phyloP scores from a whole-genome alignment of 2,888 invertebrate species.

The Oxystoma pomonae region DNA sequence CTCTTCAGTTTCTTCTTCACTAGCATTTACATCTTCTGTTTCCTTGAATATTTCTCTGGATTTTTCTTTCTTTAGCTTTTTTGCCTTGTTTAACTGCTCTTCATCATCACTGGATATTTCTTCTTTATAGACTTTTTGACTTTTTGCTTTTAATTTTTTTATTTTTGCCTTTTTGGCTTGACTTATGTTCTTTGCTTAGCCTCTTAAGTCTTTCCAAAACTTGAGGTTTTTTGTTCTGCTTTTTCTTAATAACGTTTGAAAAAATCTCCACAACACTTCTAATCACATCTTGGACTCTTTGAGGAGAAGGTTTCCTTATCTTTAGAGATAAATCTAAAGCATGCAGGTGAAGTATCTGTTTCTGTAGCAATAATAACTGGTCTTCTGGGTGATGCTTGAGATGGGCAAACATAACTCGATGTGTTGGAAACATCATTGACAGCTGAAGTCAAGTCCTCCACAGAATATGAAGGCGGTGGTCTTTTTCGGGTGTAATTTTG shows the following conservation, averaged over 20 bases:
- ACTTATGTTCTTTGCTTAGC: neutral
- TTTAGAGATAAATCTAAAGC: neutral
- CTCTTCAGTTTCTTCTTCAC: neutral
- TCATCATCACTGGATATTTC: neutral
- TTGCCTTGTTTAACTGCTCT: neutral
- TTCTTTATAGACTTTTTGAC: neutral
- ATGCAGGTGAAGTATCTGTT: neutral
- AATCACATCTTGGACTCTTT: neutral
- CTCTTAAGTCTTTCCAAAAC: conserved; percentile 2
- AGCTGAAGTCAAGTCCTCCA: too few species aligned
- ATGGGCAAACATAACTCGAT: neutral
- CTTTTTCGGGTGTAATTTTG: neutral
- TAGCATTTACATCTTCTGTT: neutral
- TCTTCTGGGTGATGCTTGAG: neutral
- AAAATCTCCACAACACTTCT: neutral
- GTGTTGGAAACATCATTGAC: too few species aligned
- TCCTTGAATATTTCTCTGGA: neutral
- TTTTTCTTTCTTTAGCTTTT: neutral
- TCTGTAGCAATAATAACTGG: neutral
- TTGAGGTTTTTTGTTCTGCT: neutral
- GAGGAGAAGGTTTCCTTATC: neutral
- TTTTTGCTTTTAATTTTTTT: neutral
- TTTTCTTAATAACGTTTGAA: neutral
- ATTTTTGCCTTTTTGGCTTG: neutral
- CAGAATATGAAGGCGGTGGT: too few species aligned